Base-by-base conservation (phyloP, 2,888 invertebrate genomes). In the Polydrusus pterygomalis region DNA sequence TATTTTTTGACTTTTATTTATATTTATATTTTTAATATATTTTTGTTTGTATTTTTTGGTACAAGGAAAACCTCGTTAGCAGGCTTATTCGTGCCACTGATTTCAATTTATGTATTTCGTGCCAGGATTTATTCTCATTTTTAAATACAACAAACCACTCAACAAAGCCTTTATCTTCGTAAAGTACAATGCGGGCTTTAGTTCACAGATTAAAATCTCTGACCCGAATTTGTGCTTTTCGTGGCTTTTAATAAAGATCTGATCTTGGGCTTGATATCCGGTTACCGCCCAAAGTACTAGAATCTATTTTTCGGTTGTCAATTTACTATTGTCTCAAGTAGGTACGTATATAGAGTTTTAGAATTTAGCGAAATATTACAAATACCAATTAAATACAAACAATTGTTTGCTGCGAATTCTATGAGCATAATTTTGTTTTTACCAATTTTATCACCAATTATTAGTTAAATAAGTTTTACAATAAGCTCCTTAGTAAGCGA, bases 101-200 rank as follows among this genome's bases (percentile, higher is more conserved):
- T 68, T 74, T 68, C 68, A 51, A 74, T 62, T 74, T 74, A 45
- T 40, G 58, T 43, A 56, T 68, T 67, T 15, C 73, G 40, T 60
- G 70, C 47, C 30, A 70, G 38, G n/a, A 30, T 70, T 70, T 70
- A 69, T 69, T 69, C 60, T 74, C 77, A 72, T 71, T 80, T 80
- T 70, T 77, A 77, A 75, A 77, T 77, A 73, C 73, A 30, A 73
- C 73, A 30, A 74, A 74, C 75, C 58, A 56, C 75, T 78, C 70
- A 74, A 77, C 71, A 76, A 72, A 77, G 75, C 68, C 77, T 62
- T 64, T 63, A 69, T 72, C 71, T 10, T 71, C 63, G 71, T 58
- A 75, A 54, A 78, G 74, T 74, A 78, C 77, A 79, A 73, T 78
- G 62, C 75, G 78, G 77, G 54, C 68, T 68, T 68, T 68, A 47